A percentile compares a stretch with the other conserved stretches of the same genome.
Conservation (phyloP, 2,888 invertebrate species). For the Andrena trimmerana region DNA sequence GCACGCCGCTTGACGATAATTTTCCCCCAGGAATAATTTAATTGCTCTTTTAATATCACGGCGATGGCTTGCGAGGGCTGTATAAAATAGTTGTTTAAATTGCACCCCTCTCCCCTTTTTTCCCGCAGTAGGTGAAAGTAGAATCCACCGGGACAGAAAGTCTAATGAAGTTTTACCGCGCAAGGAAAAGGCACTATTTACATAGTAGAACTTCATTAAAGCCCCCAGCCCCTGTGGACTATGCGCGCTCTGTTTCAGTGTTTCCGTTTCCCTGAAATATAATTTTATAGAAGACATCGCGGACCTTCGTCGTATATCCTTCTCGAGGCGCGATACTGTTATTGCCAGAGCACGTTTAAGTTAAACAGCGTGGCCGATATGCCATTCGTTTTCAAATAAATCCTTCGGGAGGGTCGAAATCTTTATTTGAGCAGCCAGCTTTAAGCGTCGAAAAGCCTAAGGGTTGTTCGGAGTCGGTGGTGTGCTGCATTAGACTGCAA, state of each 20-base stretch:
- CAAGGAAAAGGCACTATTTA: constrained; percentile 33
- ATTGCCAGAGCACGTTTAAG: neutral
- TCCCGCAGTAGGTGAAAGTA: neutral
- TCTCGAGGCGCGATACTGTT: neutral
- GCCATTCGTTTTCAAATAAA: neutral
- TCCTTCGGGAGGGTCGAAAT: neutral
- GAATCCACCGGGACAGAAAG: constrained; percentile 18
- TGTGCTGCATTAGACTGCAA: constrained; percentile 53
- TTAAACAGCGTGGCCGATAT: neutral
- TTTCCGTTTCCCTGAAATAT: constrained; percentile 3
- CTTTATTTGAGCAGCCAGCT: neutral
- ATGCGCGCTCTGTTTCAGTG: constrained; percentile 20
- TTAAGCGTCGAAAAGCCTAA: neutral
- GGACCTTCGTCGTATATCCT: neutral
- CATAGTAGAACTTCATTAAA: constrained; percentile 48
- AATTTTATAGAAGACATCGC: constrained; percentile 19
- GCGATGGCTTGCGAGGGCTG: neutral
- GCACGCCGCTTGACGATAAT: no score
- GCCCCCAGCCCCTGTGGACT: constrained; percentile 14
- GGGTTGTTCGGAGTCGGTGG: neutral
- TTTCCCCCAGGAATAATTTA: neutral
- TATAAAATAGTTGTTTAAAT: neutral
- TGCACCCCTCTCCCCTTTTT: neutral
- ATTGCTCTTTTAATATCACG: neutral
- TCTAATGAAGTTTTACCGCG: constrained; percentile 37